Conservation (phyloP, 2,797 vertebrate species). For the Podarcis siculus region DNA sequence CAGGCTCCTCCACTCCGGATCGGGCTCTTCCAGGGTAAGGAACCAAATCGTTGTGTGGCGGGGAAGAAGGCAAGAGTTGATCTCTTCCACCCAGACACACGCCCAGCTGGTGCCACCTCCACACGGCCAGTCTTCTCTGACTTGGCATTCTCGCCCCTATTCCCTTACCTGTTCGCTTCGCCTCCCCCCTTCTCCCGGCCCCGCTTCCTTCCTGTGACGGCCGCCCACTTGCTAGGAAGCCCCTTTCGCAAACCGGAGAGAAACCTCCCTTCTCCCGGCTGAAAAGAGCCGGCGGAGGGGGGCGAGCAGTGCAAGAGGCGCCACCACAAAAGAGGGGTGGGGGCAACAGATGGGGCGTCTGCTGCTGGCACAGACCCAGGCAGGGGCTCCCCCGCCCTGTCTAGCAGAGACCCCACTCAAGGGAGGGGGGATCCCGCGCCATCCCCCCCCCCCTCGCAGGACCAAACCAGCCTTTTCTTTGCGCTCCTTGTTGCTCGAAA, state of each 20-base stretch:
- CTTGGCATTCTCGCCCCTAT: background rate
- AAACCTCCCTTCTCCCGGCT: background rate
- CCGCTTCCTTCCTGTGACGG: slow-evolving; percentile 19
- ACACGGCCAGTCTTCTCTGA: too few species aligned
- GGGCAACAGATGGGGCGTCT: background rate
- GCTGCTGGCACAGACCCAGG: background rate
- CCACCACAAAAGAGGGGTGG: background rate
- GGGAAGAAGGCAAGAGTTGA: background rate
- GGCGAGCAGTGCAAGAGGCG: background rate
- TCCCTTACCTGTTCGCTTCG: slow-evolving; percentile 18
- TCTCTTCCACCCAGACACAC: too few species aligned
- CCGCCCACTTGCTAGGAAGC: background rate
- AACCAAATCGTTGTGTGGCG: background rate
- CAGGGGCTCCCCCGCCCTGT: background rate
- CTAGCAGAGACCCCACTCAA: background rate
- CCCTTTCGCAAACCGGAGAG: background rate
- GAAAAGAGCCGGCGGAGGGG: too few species aligned
- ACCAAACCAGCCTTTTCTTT: background rate
- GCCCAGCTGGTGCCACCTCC: too few species aligned
- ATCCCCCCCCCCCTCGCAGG: background rate
- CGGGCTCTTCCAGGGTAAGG: background rate
- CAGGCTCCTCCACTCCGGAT: slow-evolving; percentile 7
- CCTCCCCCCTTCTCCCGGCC: background rate
- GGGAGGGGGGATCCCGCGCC: background rate
- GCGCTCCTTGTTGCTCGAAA: background rate